Conservation (phyloP, 2,797 vertebrate genomes). For the Tinamus major region DNA sequence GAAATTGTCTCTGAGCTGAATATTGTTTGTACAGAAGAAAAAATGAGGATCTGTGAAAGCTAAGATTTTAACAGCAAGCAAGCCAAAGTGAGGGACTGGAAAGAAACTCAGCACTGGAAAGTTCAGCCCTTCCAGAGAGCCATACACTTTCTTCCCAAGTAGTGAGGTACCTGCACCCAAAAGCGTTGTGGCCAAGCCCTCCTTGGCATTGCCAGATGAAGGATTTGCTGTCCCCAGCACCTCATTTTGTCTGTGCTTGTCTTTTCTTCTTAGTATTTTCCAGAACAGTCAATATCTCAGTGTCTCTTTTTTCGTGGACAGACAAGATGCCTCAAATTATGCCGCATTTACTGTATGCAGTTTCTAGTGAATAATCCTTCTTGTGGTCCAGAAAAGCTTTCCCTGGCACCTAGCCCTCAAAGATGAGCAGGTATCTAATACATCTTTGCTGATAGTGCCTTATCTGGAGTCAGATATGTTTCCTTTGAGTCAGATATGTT, state of each 20-base stretch:
- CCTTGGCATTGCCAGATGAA: background rate
- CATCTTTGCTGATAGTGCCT: background rate
- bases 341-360: background rate
- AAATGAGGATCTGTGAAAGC: background rate
- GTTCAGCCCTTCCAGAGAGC: background rate
- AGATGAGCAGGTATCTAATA: background rate
- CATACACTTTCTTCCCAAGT: background rate
- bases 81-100: background rate
- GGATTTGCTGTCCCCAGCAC: background rate
- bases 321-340: background rate
- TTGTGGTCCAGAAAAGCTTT: background rate
- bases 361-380: background rate
- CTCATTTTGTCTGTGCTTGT: background rate
- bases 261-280: background rate
- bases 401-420: background rate
- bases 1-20: background rate
- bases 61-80: background rate
- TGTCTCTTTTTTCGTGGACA: background rate
- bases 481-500: background rate
- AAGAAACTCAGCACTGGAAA: background rate
- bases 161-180: background rate
- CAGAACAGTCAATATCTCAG: background rate
- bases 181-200: background rate
- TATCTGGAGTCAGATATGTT: background rate
- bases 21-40: background rate